Conservation (phyloP, 2,888 invertebrate species). For the Tenthredo livida region DNA sequence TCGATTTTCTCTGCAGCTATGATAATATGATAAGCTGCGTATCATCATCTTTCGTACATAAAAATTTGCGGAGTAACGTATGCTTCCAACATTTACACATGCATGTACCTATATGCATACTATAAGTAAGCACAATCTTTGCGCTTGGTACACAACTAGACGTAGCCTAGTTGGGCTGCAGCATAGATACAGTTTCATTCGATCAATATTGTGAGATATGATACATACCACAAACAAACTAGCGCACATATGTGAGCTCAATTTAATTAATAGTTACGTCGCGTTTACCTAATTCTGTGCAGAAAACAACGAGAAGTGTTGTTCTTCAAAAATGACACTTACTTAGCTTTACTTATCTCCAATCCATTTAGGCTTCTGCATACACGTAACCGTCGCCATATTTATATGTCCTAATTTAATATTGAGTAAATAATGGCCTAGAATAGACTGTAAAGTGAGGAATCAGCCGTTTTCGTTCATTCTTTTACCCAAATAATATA, state of each 20-base stretch:
- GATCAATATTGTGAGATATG: not conserved
- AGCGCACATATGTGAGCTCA: not conserved
- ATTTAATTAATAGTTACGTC: not conserved
- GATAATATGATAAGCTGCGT: too few relatives aligned
- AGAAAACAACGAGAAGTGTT: not conserved
- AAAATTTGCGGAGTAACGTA: not conserved
- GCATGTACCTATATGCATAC: not conserved
- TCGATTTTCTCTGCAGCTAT: not conserved
- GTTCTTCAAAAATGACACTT: not conserved
- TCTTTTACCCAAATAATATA: not conserved
- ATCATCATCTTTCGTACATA: not conserved
- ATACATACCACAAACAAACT: not conserved
- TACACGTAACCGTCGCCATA: not conserved
- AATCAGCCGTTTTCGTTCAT: not conserved
- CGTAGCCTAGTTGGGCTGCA: not conserved
- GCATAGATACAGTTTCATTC: not conserved
- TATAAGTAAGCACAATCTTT: not conserved
- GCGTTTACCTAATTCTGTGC: not conserved
- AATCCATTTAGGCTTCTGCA: not conserved
- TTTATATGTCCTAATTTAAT: not conserved
- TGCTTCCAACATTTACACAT: not conserved
- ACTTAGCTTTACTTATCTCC: not conserved
- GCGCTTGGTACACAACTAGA: conserved; percentile 1
- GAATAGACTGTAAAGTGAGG: not conserved
- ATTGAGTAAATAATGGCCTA: not conserved